phyloP scores from a whole-genome alignment of 2,888 invertebrate species.

The Apomyelois bistriatella region DNA sequence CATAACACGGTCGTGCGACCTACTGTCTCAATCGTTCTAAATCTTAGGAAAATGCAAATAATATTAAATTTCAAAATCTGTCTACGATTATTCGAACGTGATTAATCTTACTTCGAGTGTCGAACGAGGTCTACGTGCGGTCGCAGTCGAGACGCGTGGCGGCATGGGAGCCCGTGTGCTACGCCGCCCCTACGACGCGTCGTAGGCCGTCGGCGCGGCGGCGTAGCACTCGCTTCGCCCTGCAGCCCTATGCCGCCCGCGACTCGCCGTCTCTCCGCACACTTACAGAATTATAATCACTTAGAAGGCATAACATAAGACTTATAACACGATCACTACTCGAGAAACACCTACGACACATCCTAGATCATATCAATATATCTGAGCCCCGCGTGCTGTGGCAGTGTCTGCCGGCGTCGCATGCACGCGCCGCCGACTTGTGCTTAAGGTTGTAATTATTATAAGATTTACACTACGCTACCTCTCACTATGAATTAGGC shows the following conservation, averaged over 20 bases:
- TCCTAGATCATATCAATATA: slow-evolving; percentile 80
- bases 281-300: slow-evolving; percentile 50
- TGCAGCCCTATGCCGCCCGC: slow-evolving; percentile 16
- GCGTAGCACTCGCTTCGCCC: slow-evolving; percentile 29
- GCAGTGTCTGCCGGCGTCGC: slow-evolving; percentile 52
- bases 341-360: slow-evolving; percentile 77
- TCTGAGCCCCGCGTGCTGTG: slow-evolving; percentile 57
- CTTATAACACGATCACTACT: slow-evolving; percentile 77
- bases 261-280: slow-evolving; percentile 31
- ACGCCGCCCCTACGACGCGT: slow-evolving; percentile 36
- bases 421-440: slow-evolving; percentile 34
- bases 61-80: slow-evolving; percentile 75
- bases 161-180: slow-evolving; percentile 25
- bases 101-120: slow-evolving; percentile 73
- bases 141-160: slow-evolving; percentile 26
- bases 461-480: slow-evolving; percentile 70
- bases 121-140: slow-evolving; percentile 60
- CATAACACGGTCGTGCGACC: slow-evolving; percentile 78
- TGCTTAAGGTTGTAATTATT: slow-evolving; percentile 54
- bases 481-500: slow-evolving; percentile 74
- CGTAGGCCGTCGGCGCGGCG: slow-evolving; percentile 25
- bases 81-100: slow-evolving; percentile 75
- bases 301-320: slow-evolving; percentile 75
- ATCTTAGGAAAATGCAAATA: slow-evolving; percentile 79
- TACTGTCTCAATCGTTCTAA: slow-evolving; percentile 78